These are phyloP conservation scores for Oncorhynchus nerka DNA, from an alignment of 2,113 vertebrate species.

Conservation along the genomic window DNA sequence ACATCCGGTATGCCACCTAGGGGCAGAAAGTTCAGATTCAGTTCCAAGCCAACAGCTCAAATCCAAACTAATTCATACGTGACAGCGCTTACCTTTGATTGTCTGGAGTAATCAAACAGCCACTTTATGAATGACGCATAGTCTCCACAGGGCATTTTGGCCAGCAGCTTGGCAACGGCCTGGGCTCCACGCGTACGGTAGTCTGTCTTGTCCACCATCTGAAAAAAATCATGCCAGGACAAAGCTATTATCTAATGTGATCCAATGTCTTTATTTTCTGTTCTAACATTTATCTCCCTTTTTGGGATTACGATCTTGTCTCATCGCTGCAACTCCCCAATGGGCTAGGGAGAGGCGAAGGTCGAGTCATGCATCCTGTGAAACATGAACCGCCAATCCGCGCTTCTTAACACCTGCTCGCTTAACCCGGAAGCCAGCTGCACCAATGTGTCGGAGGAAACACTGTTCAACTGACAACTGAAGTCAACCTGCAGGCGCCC, in stretches of 20 bases:
- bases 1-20: constrained; percentile 82
- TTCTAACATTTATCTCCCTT: no score
- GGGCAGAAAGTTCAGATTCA: not conserved
- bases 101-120: constrained; percentile 80
- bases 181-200: constrained; percentile 81
- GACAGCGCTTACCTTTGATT: constrained; percentile 73
- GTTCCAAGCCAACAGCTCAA: not conserved
- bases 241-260: not conserved
- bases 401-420: no score
- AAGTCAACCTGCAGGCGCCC: no score
- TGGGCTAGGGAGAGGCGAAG: no score
- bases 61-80: not conserved
- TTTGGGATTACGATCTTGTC: no score
- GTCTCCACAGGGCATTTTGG: constrained; percentile 71
- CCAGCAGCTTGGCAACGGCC: constrained; percentile 78
- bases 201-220: constrained; percentile 92
- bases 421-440: no score
- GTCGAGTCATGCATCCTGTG: no score
- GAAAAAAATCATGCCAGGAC: not conserved
- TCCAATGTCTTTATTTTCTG: not conserved
- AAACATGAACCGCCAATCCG: no score
- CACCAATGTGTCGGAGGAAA: no score
- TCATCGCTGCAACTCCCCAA: no score
- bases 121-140: constrained; percentile 85
- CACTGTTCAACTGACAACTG: no score